Base-by-base conservation (phyloP, 2,888 invertebrate genomes). In the Lithophane semibrunnea region DNA sequence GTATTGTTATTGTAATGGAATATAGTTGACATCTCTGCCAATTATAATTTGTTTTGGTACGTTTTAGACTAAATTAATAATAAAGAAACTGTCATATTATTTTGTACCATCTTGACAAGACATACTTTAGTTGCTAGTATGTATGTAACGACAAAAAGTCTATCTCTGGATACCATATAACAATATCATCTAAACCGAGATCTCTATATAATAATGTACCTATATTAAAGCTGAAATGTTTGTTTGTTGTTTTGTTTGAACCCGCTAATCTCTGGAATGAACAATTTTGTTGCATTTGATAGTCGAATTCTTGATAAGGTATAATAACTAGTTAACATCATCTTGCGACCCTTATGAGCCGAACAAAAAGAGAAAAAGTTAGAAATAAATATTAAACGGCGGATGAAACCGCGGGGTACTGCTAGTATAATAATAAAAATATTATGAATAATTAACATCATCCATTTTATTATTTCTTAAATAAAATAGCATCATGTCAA, bases 91-190 rank as follows among this genome's bases (percentile, higher is more conserved):
- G 5, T 0, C 10, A 18, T 0, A 12, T 24, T 58, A 58, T 24
- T 13, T 58, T n/a, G 12, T 9, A 21, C 2, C 64, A 13, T 42
- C 0, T 54, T 2, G 1, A 5, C 13, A 9, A 9, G 3, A 42
- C 4, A n/a, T 0, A 2, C 8, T 42, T 4, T 12, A 12, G 2
- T 4, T 42, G 4, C 13, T 18, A 0, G 2, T 24, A 24, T 2
- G 16, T 44, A 44, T 65, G 3, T 44, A 10, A 12, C 5, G n/a
- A n/a, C 1, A 24, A 47, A 47, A 65, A 65, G 42, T 18, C 3
- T 5, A 24, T 65, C 10, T 44, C 18, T 44, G 0, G 5, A 2
- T n/a, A 9, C 13, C 42, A n/a, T 16, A 10, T 3, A 42, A 8
- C 0, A 42, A 5, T 65, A n/a, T 65, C 1, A 21, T 8, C 1